Percentiles rank a stretch among this genome's conserved stretches.
Conservation (phyloP, 2,797 vertebrate species). For the Arnoldichthys spilopterus region DNA sequence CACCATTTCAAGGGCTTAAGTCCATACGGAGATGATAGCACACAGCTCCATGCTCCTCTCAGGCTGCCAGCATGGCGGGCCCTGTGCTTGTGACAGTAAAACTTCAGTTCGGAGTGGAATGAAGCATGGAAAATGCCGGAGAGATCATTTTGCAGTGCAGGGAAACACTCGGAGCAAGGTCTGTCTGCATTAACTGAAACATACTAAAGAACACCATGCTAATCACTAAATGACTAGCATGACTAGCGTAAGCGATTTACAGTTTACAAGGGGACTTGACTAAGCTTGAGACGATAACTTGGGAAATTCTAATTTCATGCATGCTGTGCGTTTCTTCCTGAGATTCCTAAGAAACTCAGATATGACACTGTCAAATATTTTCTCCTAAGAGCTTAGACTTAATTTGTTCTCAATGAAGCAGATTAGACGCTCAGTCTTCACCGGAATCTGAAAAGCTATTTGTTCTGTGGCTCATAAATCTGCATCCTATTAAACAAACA, state of each 20-base stretch:
- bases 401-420: neutral
- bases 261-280: neutral
- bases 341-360: neutral
- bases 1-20: constrained; percentile 64
- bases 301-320: neutral
- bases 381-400: neutral
- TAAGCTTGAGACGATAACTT: neutral
- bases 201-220: neutral
- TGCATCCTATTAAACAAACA: neutral
- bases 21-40: constrained; percentile 57
- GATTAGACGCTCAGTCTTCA: neutral
- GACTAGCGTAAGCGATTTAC: constrained; percentile 2
- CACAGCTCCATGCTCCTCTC: constrained; percentile 32
- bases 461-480: neutral
- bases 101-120: constrained; percentile 27
- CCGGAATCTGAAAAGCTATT: neutral
- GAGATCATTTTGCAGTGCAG: constrained; percentile 2
- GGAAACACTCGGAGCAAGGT: constrained; percentile 25
- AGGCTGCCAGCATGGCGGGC: neutral
- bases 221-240: neutral
- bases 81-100: constrained; percentile 25
- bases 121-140: constrained; percentile 13
- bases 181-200: neutral
- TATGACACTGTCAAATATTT: neutral
- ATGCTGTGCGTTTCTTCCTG: neutral